These are phyloP conservation scores for Eulemur rufifrons DNA, from an alignment of 2,113 vertebrate genomes.

Conservation along the genomic window DNA sequence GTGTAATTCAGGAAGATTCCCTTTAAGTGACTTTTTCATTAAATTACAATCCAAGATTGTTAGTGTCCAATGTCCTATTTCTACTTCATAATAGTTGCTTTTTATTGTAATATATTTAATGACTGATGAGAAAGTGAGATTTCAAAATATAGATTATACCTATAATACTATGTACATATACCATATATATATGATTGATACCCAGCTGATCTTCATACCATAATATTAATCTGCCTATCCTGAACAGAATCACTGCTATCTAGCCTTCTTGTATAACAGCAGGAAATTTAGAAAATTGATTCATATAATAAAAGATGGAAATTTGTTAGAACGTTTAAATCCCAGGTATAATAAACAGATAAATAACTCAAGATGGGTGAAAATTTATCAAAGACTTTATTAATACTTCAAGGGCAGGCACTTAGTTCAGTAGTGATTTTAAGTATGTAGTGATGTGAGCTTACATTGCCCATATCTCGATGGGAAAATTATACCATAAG, in stretches of 20 bases:
- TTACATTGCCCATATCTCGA: not conserved
- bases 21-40: not conserved
- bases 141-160: not conserved
- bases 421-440: not conserved
- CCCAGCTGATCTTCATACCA: not conserved
- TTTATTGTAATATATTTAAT: not conserved
- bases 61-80: not conserved
- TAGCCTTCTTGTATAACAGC: not conserved
- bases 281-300: conserved; percentile 12
- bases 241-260: not conserved
- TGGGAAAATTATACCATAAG: not conserved
- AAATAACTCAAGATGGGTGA: not conserved
- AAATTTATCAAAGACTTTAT: not conserved
- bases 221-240: not conserved
- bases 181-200: not conserved
- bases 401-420: not conserved
- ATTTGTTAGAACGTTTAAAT: not conserved
- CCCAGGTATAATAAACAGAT: not conserved
- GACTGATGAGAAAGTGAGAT: not conserved
- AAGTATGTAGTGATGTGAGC: not conserved
- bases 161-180: too few relatives aligned
- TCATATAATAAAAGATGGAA: not conserved
- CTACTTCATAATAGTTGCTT: conserved; percentile 3
- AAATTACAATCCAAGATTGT: not conserved
- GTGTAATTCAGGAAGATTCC: not conserved